Evolutionary conservation across 2,797 vertebrate genomes (phyloP).

Genomic region (Coluber constrictor): DNA sequence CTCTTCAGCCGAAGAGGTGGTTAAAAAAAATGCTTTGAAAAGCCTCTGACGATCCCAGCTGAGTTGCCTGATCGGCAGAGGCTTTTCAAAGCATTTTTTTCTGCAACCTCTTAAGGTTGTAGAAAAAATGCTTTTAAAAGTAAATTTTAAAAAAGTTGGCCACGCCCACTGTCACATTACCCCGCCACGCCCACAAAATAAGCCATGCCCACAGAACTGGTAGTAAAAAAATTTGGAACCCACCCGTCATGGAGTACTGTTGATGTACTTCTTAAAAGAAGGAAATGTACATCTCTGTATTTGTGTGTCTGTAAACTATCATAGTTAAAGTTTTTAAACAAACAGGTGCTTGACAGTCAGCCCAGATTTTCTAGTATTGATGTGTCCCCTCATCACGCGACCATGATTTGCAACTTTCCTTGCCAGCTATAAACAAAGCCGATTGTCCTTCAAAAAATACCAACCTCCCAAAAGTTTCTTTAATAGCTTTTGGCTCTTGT

Average conservation of each 20-base stretch:
- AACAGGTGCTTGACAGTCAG: neutral
- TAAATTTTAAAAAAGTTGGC: too few species aligned
- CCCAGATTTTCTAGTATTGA: neutral
- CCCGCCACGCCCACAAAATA: too few species aligned
- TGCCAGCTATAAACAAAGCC: neutral
- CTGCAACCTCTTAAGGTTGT: too few species aligned
- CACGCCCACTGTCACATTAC: too few species aligned
- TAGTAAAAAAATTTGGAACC: too few species aligned
- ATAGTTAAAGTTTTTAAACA: neutral
- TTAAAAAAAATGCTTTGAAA: too few species aligned
- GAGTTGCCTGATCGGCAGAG: too few species aligned
- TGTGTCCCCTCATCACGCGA: neutral
- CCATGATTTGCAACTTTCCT: neutral
- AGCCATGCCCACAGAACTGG: too few species aligned
- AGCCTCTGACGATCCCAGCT: too few species aligned
- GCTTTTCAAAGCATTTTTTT: too few species aligned
- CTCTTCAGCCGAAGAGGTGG: too few species aligned
- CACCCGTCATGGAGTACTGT: neutral
- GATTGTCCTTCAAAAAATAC: neutral
- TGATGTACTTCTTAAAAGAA: neutral
- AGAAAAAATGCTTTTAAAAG: too few species aligned
- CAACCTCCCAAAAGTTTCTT: conserved; percentile 95
- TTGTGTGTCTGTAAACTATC: neutral
- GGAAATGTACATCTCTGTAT: neutral
- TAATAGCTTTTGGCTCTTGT: conserved; percentile 95